Evolutionary conservation across 2,113 vertebrate species (phyloP), one percentile per base, ranked within the genome.

Genomic region (Eubucco bourcierii): DNA sequence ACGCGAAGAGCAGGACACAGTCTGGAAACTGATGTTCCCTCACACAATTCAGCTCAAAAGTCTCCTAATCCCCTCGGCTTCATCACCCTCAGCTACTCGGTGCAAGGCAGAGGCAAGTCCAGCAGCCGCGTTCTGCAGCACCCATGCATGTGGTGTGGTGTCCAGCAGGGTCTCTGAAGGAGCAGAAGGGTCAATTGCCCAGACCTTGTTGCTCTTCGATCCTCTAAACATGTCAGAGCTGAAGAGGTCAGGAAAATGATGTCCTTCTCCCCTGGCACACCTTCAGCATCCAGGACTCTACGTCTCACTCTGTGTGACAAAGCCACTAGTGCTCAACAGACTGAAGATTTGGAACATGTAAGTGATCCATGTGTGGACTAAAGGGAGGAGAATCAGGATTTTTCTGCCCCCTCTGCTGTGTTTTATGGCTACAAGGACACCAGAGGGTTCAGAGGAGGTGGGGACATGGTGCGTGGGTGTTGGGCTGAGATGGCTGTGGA

Each of bases 101-200:
- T 9, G 16, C 16, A 74, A 53, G 53, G n/a, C 21, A 12, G 3
- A 16, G 39, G 81, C 27, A 19, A 31, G 61, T 27, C 3, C 21
- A 29, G 21, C 21, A 61, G 58, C 6, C 1, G 6, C 1, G 1
- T 53, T 28, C 59, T 58, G 1, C 0, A 19, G 1, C 1, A 15
- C 4, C 20, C 1, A 0, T 6, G 24, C 13, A 2, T 6, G 29
- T 0, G 1, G 5, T 0, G 4, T 1, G 2, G 9, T 2, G 16
- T 52, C 59, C 84, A 31, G 50, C 6, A 3, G n/a, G 13, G 19
- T 7, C 66, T 55, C 8, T 20, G 39, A 4, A 8, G 41, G 3
- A 55, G 15, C 46, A 39, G 5, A 6, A 4, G 33, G 67, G 20
- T 75, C 37, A 82, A 46, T 39, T 76, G 19, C 37, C 34, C 0